A percentile compares a stretch with the other conserved stretches of the same genome.
Conservation (phyloP, 2,888 invertebrate species). For the Heliconius erato region DNA sequence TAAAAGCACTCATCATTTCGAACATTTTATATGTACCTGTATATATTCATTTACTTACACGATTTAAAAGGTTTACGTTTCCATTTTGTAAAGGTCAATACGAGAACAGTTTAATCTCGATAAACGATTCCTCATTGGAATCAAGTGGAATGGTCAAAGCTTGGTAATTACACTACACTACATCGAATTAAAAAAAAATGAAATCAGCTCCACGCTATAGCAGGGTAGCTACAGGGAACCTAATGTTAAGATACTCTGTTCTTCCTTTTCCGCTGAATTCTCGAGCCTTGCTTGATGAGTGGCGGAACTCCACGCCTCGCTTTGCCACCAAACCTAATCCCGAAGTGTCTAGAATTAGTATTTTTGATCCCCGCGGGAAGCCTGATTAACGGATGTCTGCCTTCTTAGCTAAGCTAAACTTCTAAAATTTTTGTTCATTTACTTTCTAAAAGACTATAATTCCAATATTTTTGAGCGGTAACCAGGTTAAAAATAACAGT, state of each 20-base stretch:
- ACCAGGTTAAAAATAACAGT: too few species aligned
- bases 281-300: too few species aligned
- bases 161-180: constrained; percentile 14
- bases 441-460: neutral
- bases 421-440: constrained; percentile 4
- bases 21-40: too few species aligned
- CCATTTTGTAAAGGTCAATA: constrained; percentile 23
- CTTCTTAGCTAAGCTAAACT: constrained; percentile 11
- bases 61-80: constrained; percentile 9
- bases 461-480: neutral
- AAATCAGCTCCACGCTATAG: too few species aligned
- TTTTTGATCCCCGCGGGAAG: constrained; percentile 15
- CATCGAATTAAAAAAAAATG: neutral
- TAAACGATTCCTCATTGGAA: constrained; percentile 19
- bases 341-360: constrained; percentile 17
- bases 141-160: neutral
- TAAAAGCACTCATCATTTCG: too few species aligned
- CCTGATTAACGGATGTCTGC: constrained; percentile 28
- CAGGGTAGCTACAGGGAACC: too few species aligned
- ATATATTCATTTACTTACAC: neutral
- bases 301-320: too few species aligned
- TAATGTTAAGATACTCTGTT: too few species aligned
- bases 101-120: constrained; percentile 25
- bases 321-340: neutral
- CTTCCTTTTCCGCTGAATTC: neutral